Evolutionary conservation across 1,140 invertebrate species (phyloP), one percentile per base, ranked within the genome.

Genomic region (Drosophila guanche): DNA sequence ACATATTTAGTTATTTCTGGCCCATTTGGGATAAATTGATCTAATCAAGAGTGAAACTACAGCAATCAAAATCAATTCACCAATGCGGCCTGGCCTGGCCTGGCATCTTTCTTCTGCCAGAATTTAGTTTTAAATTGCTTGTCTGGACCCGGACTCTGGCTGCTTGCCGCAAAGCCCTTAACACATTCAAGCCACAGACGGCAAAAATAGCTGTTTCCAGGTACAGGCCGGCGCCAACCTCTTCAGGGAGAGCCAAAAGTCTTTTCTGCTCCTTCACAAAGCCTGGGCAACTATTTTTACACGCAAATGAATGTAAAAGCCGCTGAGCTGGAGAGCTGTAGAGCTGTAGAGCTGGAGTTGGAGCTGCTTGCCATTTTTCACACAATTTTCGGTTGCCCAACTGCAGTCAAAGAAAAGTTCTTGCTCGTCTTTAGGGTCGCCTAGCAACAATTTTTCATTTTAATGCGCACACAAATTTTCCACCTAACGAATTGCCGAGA

Each of bases 381-480:
- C 76, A 89, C 73, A 90, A 86, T 89, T 89, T 90, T 86, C 71
- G 60, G 59, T 62, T 55, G 61, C 52, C 78, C 53, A 65, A 60
- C 20, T 53, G 29, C 54, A 79, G 71, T 79, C 76, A 85, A 85
- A 79, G 74, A 65, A 70, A 86, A 74, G 53, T 77, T 76, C 27
- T 29, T 5, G 37, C 12, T 61, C 37, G 43, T 50, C 54, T 71
- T 47, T 40, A 46, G 47, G 57, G 61, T 66, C 59, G 62, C 80
- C 63, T 62, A 57, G 77, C 81, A 86, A 85, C 81, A 90, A 90
- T 90, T 90, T 90, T 90, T 90, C 88, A 90, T 90, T 88, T 83
- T 90, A 90, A 90, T 90, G 88, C 86, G 78, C 81, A 73, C 81
- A 90, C 88, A 90, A 90, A 90, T 90, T 90, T 76, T 10, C 65